Conservation (phyloP, 1,140 invertebrate genomes). For the Pomphorhynchus laevis region DNA sequence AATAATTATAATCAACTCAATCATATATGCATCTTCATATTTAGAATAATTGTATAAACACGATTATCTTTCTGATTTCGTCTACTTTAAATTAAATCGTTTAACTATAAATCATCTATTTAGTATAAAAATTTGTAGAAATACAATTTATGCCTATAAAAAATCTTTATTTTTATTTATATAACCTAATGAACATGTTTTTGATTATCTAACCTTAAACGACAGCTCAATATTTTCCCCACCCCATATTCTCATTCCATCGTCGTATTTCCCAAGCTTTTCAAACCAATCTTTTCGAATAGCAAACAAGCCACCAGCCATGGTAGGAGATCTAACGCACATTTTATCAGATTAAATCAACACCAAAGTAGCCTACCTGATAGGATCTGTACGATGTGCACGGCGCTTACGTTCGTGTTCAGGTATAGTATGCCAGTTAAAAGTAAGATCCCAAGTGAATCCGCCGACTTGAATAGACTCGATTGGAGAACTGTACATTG, state of each 20-base stretch:
- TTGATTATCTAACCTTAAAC: constrained; percentile 23
- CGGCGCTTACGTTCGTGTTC: constrained; percentile 22
- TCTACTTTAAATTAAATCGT: no score
- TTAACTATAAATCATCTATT: no score
- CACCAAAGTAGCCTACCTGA: constrained; percentile 4
- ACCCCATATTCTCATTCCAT: constrained; percentile 32
- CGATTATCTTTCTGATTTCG: no score
- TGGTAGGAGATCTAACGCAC: constrained; percentile 26
- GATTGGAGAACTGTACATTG: constrained; percentile 3
- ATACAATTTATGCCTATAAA: constrained; percentile 5
- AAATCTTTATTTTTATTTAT: constrained; percentile 7
- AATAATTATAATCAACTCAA: no score
- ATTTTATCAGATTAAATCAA: constrained; percentile 3
- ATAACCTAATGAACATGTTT: constrained; percentile 8
- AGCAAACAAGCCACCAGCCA: constrained; percentile 34
- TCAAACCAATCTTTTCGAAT: constrained; percentile 29
- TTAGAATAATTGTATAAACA: no score
- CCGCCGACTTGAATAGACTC: constrained; percentile 12
- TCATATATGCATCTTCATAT: no score
- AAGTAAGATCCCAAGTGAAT: constrained; percentile 29
- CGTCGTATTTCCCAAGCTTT: constrained; percentile 31
- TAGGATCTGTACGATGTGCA: constrained; percentile 19
- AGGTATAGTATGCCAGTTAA: constrained; percentile 27
- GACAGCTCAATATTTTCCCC: constrained; percentile 32
- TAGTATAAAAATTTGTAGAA: not conserved